Conservation (phyloP, 2,113 vertebrate genomes). For the Silurus asotus region DNA sequence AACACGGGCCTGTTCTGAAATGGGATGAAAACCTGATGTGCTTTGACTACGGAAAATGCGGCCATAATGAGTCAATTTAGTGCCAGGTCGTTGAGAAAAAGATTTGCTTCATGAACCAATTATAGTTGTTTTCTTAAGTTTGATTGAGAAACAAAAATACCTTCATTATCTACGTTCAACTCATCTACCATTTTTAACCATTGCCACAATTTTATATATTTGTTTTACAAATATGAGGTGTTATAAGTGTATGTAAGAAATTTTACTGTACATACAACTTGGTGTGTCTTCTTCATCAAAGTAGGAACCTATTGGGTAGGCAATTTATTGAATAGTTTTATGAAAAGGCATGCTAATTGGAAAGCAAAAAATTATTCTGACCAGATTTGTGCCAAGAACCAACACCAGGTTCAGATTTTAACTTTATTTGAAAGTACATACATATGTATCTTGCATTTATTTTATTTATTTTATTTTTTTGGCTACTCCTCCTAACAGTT, state of each 20-base stretch:
- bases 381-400: too few species aligned
- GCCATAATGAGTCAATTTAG: slow-evolving; percentile 34
- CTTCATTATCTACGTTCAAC: not conserved
- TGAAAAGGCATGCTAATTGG: too few species aligned
- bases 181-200: not conserved
- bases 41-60: not conserved
- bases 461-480: too few species aligned
- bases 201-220: not conserved
- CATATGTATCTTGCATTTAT: too few species aligned
- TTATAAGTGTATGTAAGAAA: not conserved
- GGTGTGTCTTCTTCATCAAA: too few species aligned
- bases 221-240: not conserved
- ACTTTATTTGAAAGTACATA: too few species aligned
- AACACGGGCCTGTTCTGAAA: not conserved
- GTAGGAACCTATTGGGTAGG: too few species aligned
- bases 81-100: not conserved
- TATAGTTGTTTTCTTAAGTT: not conserved
- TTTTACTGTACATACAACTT: too few species aligned
- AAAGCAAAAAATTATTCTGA: too few species aligned
- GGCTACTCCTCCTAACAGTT: too few species aligned
- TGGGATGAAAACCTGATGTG: slow-evolving; percentile 14
- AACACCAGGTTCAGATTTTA: too few species aligned
- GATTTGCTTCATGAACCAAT: slow-evolving; percentile 11
- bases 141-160: not conserved
- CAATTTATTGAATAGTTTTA: too few species aligned